Percentiles rank a stretch among this genome's conserved stretches.
phyloP scores from a whole-genome alignment of 2,113 vertebrate genomes.

The Calyptomena viridis region DNA sequence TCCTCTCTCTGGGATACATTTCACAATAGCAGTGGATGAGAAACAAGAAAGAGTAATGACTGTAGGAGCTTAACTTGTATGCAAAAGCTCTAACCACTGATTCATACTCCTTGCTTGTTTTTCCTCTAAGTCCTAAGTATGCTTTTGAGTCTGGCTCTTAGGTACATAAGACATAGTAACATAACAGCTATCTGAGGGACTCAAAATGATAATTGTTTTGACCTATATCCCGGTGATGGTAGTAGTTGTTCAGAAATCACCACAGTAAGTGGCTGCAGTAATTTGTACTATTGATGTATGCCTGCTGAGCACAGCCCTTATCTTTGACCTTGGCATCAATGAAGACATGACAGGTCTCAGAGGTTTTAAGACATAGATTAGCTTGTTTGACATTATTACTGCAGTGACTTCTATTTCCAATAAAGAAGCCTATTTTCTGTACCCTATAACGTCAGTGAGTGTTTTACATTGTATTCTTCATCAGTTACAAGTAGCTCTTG shows the following conservation, averaged over 20 bases:
- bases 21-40: background rate
- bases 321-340: background rate
- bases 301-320: background rate
- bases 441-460: background rate
- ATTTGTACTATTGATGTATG: background rate
- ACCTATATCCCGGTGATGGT: background rate
- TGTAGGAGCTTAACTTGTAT: background rate
- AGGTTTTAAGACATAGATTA: background rate
- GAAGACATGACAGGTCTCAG: background rate
- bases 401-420: background rate
- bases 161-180: background rate
- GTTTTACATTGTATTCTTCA: background rate
- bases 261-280: background rate
- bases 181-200: background rate
- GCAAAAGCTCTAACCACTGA: background rate
- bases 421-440: background rate
- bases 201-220: slow-evolving; percentile 6
- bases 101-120: background rate
- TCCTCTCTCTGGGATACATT: background rate
- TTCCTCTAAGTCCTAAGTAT: background rate
- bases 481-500: background rate
- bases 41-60: background rate
- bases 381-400: background rate
- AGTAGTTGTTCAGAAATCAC: background rate
- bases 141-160: background rate